Evolutionary conservation across 2,888 invertebrate species (phyloP), one percentile per base, ranked within the genome.

Genomic region (Scaeva pyrastri): DNA sequence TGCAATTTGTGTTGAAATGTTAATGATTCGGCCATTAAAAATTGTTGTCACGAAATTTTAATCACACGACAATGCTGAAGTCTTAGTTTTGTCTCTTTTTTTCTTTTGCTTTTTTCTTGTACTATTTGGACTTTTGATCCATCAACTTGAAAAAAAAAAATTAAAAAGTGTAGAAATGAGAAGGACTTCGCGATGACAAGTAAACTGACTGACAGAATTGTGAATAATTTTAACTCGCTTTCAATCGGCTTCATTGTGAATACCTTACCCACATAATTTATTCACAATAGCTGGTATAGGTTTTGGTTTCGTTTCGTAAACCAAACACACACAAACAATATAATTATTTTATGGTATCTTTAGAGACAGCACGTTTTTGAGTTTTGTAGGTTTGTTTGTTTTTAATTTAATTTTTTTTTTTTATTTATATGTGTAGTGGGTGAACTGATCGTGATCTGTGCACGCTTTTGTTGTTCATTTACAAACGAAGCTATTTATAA

Each of bases 391-490:
- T 26, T 71, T n/a, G n/a, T n/a, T n/a, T n/a, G n/a, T 70, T 70
- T 75, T 31, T 7, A 31, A 31, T 31, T 31, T 31, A 31, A n/a
- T n/a, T 58, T 26, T 14, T 23, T 55, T n/a, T 19, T 58, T 19
- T 12, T 8, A 39, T 36, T 5, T 75, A 85, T 14, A 6, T 8
- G 36, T 36, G 6, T 75, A 81, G 76, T 76, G 81, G 85, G 85
- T 85, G 85, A 81, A 79, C 60, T 72, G 85, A 85, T 85, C 85
- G 80, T 85, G 85, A 85, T 81, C 81, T 66, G 76, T 81, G 76
- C 72, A 81, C 81, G 85, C 45, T 75, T 68, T 68, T 68, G 71
- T 71, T 56, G 31, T 71, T 55, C 16, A 31, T 56, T 31, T 8
- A 12, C 19, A 45, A 58, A 56, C 26, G 45, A 71, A 41, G 56